Percentiles rank a stretch among this genome's conserved stretches.
Evolutionary conservation across 2,797 vertebrate species (phyloP).

Genomic region (Choloepus didactylus): DNA sequence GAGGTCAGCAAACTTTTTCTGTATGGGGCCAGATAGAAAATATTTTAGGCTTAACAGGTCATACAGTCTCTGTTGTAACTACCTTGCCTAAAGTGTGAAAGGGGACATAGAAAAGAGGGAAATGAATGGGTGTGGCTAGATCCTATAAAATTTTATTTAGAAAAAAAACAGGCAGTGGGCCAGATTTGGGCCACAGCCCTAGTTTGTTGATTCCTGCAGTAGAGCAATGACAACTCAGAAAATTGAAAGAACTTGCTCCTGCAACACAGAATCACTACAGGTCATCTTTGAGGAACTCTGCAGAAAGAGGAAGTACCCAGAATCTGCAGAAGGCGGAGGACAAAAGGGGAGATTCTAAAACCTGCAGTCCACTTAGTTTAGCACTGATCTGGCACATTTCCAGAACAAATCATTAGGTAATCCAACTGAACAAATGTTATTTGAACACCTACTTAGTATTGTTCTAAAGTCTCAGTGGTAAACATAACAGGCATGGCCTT

Average conservation of each 20-base stretch:
- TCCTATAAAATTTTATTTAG: constrained; percentile 60
- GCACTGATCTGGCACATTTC: not conserved
- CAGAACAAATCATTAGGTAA: not conserved
- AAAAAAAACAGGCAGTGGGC: not conserved
- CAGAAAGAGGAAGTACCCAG: not conserved
- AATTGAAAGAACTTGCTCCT: not conserved
- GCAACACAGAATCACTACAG: not conserved
- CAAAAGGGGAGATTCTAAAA: not conserved
- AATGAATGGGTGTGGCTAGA: not conserved
- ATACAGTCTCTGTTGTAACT: not conserved
- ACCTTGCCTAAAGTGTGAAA: not conserved
- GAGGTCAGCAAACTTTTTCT: not conserved
- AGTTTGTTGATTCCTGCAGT: not conserved
- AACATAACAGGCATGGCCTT: not conserved
- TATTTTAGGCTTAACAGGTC: not conserved
- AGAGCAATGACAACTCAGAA: not conserved
- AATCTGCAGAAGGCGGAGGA: not conserved
- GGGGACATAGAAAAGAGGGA: not conserved
- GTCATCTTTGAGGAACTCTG: not conserved
- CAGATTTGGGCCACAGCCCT: not conserved
- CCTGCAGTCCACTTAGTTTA: not conserved
- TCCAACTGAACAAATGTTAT: not conserved
- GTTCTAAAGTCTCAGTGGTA: not conserved
- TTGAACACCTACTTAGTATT: not conserved
- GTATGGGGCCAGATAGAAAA: not conserved